A percentile compares a stretch with the other conserved stretches of the same genome.
These are phyloP conservation scores for Cotesia typhae DNA, from an alignment of 1,140 invertebrate species.

Conservation along the genomic window DNA sequence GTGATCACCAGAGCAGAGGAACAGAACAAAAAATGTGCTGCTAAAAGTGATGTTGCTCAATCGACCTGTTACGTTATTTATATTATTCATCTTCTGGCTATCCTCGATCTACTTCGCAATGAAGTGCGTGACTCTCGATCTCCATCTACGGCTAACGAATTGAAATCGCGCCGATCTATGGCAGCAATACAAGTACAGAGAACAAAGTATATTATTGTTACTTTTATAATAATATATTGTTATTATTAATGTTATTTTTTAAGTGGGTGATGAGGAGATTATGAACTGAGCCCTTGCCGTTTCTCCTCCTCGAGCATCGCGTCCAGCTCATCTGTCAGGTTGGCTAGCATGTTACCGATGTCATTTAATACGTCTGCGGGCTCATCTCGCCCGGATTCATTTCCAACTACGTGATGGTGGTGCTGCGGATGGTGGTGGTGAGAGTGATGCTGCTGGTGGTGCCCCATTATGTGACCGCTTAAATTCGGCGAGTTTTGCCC, in stretches of 20 bases:
- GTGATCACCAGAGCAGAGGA: not conserved
- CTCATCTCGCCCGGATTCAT: constrained; percentile 64
- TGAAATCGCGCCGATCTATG: constrained; percentile 39
- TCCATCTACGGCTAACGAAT: constrained; percentile 3
- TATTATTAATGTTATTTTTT: not conserved
- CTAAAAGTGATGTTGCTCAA: constrained; percentile 14
- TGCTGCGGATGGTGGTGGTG: constrained; percentile 45
- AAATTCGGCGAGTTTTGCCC: constrained; percentile 49
- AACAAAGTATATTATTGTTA: constrained; percentile 30
- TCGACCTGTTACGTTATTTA: not conserved
- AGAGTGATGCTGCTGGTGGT: constrained; percentile 58
- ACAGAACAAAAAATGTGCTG: constrained; percentile 8
- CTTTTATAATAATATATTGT: constrained; percentile 10
- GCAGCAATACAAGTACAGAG: constrained; percentile 39
- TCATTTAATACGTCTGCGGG: constrained; percentile 93
- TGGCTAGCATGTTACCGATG: constrained; percentile 95
- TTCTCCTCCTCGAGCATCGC: constrained; percentile 94
- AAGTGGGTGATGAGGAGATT: constrained; percentile 46
- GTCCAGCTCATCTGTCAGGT: constrained; percentile 91
- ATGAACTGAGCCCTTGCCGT: constrained; percentile 75
- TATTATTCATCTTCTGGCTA: no score
- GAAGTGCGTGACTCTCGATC: constrained; percentile 12
- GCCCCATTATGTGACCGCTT: constrained; percentile 44
- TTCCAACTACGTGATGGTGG: constrained; percentile 22
- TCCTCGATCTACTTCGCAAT: constrained; percentile 12